Evolutionary conservation across 2,797 vertebrate species (phyloP).

Genomic region (Schizothorax lantsangensis): DNA sequence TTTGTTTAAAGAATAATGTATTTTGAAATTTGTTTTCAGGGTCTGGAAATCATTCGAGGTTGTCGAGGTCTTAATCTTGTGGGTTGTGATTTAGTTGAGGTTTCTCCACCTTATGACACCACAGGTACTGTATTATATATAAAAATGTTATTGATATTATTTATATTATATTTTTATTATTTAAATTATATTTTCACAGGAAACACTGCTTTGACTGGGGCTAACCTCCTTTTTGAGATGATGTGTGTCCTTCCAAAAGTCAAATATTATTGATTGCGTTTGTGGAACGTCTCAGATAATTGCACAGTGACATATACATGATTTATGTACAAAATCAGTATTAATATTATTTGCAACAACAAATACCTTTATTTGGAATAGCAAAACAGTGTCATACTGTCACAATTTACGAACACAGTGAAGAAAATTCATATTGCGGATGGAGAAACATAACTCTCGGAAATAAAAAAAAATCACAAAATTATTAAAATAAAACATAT

Average conservation of each 20-base stretch:
- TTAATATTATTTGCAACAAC: neutral
- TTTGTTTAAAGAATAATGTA: neutral
- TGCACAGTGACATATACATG: neutral
- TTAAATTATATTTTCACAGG: slow-evolving; percentile 73
- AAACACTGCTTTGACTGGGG: slow-evolving; percentile 90
- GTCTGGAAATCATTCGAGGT: slow-evolving; percentile 91
- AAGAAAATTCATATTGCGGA: neutral
- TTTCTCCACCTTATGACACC: slow-evolving; percentile 87
- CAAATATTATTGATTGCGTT: slow-evolving; percentile 72
- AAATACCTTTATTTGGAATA: neutral
- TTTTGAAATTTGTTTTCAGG: slow-evolving; percentile 74
- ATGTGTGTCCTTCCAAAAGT: slow-evolving; percentile 87
- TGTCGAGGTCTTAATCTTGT: slow-evolving; percentile 89
- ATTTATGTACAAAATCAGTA: neutral
- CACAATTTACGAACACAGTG: neutral
- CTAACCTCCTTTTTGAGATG: slow-evolving; percentile 96
- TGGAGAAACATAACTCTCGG: neutral
- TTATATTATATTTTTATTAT: neutral
- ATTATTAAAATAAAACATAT: neutral
- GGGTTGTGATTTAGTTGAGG: slow-evolving; percentile 94
- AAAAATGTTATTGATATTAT: too few relatives aligned
- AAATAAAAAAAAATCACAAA: neutral
- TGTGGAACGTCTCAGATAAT: neutral
- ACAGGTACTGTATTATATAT: slow-evolving; percentile 80
- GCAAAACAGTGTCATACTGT: neutral